Evolutionary conservation across 2,113 vertebrate species (phyloP).

Genomic region (Noctilio leporinus): DNA sequence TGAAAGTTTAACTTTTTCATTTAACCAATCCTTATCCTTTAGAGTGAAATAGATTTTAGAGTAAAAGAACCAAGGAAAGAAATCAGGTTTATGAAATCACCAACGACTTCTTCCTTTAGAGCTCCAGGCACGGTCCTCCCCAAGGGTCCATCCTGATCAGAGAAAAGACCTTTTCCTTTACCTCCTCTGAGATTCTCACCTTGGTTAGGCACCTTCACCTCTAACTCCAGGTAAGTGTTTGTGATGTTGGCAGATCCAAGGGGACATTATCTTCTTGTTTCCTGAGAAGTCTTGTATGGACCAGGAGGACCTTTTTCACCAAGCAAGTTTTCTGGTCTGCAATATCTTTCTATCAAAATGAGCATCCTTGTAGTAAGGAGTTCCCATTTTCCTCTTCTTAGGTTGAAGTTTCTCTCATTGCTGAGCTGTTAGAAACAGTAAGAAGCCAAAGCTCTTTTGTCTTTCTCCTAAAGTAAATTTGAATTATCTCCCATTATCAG

Average conservation of each 20-base stretch:
- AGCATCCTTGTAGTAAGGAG: not conserved
- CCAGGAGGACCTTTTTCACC: not conserved
- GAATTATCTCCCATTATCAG: not conserved
- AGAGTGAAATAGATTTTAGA: not conserved
- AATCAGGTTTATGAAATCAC: not conserved
- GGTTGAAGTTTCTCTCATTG: not conserved
- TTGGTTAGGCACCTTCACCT: not conserved
- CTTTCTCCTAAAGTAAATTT: not conserved
- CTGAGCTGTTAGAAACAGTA: not conserved
- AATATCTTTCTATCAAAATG: not conserved
- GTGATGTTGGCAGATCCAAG: not conserved
- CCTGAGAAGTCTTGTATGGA: not conserved
- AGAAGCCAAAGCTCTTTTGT: not conserved
- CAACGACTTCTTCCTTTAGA: not conserved
- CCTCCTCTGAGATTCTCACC: not conserved
- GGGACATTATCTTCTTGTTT: not conserved
- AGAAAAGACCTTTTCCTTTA: not conserved
- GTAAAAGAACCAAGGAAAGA: not conserved
- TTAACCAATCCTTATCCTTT: not conserved
- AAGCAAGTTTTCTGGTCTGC: not conserved
- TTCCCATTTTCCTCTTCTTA: not conserved
- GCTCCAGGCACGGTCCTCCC: not conserved
- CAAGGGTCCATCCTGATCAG: fast-evolving
- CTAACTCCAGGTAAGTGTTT: not conserved
- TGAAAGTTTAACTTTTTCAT: not conserved